Evolutionary conservation across 2,888 invertebrate species (phyloP).

Genomic region (Tipula lateralis): DNA sequence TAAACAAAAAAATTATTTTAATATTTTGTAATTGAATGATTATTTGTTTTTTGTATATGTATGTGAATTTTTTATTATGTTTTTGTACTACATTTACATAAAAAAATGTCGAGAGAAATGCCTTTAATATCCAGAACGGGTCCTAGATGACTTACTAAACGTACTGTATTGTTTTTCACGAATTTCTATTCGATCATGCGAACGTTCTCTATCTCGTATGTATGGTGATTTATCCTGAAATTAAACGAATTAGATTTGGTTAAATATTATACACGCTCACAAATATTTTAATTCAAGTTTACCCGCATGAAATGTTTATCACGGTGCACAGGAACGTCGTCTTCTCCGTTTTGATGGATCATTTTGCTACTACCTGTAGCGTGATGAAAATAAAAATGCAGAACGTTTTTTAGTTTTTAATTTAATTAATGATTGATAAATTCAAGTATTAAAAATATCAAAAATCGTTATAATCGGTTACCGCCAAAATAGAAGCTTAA

Average conservation of each 20-base stretch:
- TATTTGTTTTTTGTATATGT: not conserved
- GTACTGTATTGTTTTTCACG: slow-evolving; percentile 71
- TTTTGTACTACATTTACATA: slow-evolving; percentile 20
- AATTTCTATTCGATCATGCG: slow-evolving; percentile 66
- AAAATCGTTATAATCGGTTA: too few relatives aligned
- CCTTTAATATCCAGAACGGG: slow-evolving; percentile 28
- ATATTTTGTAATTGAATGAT: not conserved
- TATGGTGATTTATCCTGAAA: slow-evolving; percentile 78
- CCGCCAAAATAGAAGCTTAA: too few relatives aligned
- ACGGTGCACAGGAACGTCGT: slow-evolving; percentile 58
- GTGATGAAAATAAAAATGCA: slow-evolving; percentile 45
- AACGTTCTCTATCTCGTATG: slow-evolving; percentile 62
- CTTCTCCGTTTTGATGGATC: slow-evolving; percentile 72
- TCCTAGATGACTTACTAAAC: slow-evolving; percentile 51
- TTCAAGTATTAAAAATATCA: too few relatives aligned
- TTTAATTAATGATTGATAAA: too few relatives aligned
- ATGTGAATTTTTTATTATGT: not conserved
- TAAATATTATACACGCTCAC: not conserved
- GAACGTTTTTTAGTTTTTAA: too few relatives aligned
- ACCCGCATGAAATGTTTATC: slow-evolving; percentile 57
- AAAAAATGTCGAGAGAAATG: not conserved
- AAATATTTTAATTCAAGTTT: not conserved
- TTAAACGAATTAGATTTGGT: not conserved
- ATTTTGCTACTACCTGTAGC: slow-evolving; percentile 52
- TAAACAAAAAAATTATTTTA: not conserved